Base-by-base conservation (phyloP, 1,140 invertebrate genomes). In the Kradibia gibbosae region DNA sequence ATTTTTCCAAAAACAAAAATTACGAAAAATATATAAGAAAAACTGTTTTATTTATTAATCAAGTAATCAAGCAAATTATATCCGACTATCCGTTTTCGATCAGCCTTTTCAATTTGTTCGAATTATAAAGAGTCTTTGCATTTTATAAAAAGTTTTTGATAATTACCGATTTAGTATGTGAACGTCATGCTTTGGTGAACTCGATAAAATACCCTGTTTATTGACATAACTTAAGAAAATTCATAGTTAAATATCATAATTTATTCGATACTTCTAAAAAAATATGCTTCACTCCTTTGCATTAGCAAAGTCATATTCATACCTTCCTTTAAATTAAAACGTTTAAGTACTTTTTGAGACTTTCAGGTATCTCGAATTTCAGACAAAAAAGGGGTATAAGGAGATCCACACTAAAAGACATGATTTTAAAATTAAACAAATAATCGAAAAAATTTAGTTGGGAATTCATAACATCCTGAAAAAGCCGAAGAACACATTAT, bases 371-470 rank as follows among this genome's bases (percentile, higher is more conserved):
- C 78, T 45, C 50, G 53, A 31, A 28, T 28, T 25, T 10, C 1
- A 15, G 42, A 42, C 8, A n/a, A 17, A 28, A n/a, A 22, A 53
- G 45, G 50, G 20, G 34, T n/a, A 36, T 22, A 39, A 0, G 50
- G 17, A 36, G 78, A 10, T 53, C 50, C 75, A 45, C 48, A 78
- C 31, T 57, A 76, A n/a, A 55, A 75, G 80, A 71, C 72, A 74
- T 77, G 83, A 83, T 80, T 83, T 83, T 84, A 85, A 86, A 88
- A 88, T 88, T 88, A 87, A 88, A 88, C 87, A 88, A 88, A 88
- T 88, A 87, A 86, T 83, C 50, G 39, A 34, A 73, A 62, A 57
- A 45, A 50, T 36, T 48, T 31, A 10, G 70, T 67, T 82, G 86
- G 84, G 87, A 86, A 86, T 88, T 84, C 85, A 84, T 87, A 85